Evolutionary conservation across 2,888 invertebrate genomes (phyloP), one percentile per base, ranked within the genome.

Genomic region (Augiades crinisus): DNA sequence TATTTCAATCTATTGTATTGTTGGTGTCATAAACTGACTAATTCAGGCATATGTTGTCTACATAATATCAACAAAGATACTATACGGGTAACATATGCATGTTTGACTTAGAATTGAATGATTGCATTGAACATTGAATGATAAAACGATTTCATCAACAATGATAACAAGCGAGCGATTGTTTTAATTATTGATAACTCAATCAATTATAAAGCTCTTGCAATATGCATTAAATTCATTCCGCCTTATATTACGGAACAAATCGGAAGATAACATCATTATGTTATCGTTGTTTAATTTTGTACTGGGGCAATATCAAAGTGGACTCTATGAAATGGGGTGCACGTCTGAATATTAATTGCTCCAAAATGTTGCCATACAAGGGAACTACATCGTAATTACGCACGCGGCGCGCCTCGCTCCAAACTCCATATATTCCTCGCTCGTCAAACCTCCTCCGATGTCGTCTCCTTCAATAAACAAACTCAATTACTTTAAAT

Each of bases 401-500:
- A 38, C 27, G 27, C 27, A 8, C 27, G 27, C 19, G 5, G 3
- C 19, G 5, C 19, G 19, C 19, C 19, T 1, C 14, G 2, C 12
- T 12, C 19, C 4, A 21, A 12, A 12, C 37, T 21, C 27, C 24
- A 24, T 27, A 27, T 21, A 37, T 24, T 10, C 10, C 31, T 21
- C 43, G 43, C 30, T 44, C 33, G 21, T 44, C 34, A 45, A 31
- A 45, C 34, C 45, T 17, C 16, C 22, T 27, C 10, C 27, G 4
- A 27, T 27, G 30, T 19, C 17, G 30, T 19, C 17, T 34, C 33
- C 33, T 33, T 21, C 22, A 31, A 36, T 45, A 45, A 16, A 45
- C 45, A 22, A 45, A 45, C 45, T 24, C 45, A 31, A 45, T 45
- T 34, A 45, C 45, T 16, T 17, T 14, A 44, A 44, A 44, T 44